Conservation (phyloP, 2,797 vertebrate species). For the Sternotherus odoratus region DNA sequence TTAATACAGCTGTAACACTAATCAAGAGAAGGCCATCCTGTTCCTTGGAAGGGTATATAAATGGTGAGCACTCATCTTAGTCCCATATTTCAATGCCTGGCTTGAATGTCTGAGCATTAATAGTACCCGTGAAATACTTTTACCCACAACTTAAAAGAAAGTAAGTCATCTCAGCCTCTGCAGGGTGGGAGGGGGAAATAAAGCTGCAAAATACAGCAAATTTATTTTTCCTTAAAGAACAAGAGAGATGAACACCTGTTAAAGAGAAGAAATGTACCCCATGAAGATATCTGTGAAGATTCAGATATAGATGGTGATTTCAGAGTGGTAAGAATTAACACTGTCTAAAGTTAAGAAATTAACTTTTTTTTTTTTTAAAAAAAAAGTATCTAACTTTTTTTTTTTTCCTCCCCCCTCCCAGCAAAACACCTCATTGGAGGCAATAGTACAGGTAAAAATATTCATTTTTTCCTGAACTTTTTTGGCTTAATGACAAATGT, state of each 20-base stretch:
- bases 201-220: neutral
- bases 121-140: neutral
- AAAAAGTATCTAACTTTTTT: conserved; percentile 17
- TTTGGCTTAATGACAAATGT: neutral
- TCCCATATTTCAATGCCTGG: neutral
- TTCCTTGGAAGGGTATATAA: neutral
- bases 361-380: neutral
- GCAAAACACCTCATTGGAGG: conserved; percentile 99
- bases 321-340: conserved; percentile 88
- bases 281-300: conserved; percentile 97
- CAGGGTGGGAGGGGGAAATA: neutral
- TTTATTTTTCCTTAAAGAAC: conserved; percentile 82
- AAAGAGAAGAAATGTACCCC: conserved; percentile 97
- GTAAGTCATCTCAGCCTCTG: neutral
- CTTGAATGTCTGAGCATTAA: neutral
- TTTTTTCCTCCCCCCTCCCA: conserved; percentile 75
- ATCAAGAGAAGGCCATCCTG: neutral
- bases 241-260: conserved; percentile 98
- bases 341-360: neutral
- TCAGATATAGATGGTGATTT: conserved; percentile 96
- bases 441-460: conserved; percentile 96
- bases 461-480: neutral
- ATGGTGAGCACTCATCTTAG: neutral
- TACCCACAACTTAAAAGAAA: neutral
- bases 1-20: neutral